Conservation (phyloP, 1,140 invertebrate genomes). For the Metaphire vulgaris region DNA sequence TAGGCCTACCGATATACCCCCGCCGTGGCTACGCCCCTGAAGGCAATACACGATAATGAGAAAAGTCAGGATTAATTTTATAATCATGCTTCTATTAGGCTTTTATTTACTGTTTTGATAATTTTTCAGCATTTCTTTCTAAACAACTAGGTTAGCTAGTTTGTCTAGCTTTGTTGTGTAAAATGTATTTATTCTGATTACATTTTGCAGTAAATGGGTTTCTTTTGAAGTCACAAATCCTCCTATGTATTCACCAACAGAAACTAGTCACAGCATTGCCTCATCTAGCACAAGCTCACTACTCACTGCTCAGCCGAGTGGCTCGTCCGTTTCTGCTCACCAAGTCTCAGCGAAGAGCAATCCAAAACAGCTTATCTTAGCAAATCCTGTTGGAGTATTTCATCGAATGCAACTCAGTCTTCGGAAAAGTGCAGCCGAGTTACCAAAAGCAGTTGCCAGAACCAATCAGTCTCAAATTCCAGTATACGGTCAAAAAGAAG, state of each 20-base stretch:
- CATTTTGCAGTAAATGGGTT: constrained; percentile 32
- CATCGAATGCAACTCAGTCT: constrained; percentile 40
- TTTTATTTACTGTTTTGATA: too few species aligned
- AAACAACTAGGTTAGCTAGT: too few species aligned
- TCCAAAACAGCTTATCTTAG: constrained; percentile 37
- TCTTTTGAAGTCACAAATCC: constrained; percentile 26
- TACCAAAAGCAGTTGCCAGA: too few species aligned
- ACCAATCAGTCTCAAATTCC: too few species aligned
- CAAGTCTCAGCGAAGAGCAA: constrained; percentile 32
- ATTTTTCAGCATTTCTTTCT: too few species aligned
- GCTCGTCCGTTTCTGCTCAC: constrained; percentile 29
- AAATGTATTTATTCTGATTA: constrained; percentile 27
- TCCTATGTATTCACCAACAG: too few species aligned
- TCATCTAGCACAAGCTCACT: constrained; percentile 32
- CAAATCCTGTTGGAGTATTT: constrained; percentile 47
- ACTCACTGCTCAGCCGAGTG: constrained; percentile 14
- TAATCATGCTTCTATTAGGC: too few species aligned
- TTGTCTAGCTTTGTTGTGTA: neutral
- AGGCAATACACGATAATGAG: too few species aligned
- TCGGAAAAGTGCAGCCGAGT: neutral
- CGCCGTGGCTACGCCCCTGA: too few species aligned
- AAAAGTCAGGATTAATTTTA: too few species aligned
- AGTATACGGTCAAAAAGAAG: neutral
- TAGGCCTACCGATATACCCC: too few species aligned
- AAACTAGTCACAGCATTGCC: constrained; percentile 29